Evolutionary conservation across 2,113 vertebrate genomes (phyloP).

Genomic region (Erythrolamprus reginae): DNA sequence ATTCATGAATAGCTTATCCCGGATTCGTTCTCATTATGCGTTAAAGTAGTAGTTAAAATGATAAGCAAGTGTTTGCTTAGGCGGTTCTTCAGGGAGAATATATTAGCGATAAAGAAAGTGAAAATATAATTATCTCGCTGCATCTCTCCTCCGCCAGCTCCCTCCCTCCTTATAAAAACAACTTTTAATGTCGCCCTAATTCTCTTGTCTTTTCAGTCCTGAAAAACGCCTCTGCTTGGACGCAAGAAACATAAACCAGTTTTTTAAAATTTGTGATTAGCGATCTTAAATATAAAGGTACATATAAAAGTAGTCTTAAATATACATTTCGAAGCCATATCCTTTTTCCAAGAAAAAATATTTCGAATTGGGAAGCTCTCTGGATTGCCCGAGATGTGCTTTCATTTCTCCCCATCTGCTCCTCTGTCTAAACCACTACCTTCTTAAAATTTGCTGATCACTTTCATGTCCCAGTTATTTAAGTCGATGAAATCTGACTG

Average conservation of each 20-base stretch:
- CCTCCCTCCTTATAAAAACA: not conserved
- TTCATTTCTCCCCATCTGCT: not conserved
- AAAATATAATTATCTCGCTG: not conserved
- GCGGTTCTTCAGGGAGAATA: not conserved
- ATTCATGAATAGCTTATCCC: not conserved
- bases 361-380: not conserved
- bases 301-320: not conserved
- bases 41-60: not conserved
- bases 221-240: not conserved
- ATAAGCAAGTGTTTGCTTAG: not conserved
- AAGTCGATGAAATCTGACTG: not conserved
- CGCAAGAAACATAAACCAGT: not conserved
- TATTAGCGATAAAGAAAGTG: not conserved
- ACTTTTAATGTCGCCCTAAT: not conserved
- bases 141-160: too few relatives aligned
- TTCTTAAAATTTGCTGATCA: not conserved
- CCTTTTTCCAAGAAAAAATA: not conserved
- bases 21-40: rapidly evolving
- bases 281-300: not conserved
- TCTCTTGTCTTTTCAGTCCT: too few relatives aligned
- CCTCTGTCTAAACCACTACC: not conserved
- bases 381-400: not conserved
- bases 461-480: not conserved
- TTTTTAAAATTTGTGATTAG: not conserved
- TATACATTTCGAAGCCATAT: not conserved